Base-by-base conservation (phyloP, 2,797 vertebrate species). In the Austrolebias charrua region DNA sequence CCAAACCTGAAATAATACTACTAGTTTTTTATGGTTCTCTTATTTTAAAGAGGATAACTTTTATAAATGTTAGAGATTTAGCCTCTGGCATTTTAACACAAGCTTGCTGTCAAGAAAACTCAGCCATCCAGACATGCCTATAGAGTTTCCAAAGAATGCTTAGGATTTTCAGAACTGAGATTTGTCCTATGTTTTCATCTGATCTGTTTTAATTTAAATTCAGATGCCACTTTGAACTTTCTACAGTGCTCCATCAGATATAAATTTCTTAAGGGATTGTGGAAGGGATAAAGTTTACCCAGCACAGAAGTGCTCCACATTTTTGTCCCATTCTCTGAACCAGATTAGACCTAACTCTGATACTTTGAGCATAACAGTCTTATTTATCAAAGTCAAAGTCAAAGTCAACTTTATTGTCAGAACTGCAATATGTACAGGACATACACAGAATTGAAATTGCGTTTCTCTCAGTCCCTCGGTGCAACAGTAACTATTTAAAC, bases 21-120 rank as follows among this genome's bases (percentile, higher is more conserved):
- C 31, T 33, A 9, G 6, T 33, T 33, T 6, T n/a, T 33, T 33
- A 33, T 63, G 57, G 42, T 71, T 47, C 57, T 65, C 62, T 53
- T 62, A 3, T 69, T 55, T 75, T 70, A 67, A n/a, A 48, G 53
- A 45, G 55, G 44, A 49, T 75, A 72, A 71, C 65, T 79, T 73
- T 50, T 67, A 46, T 71, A 40, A 58, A 48, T 54, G 49, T 65
- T 75, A 52, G 60, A 55, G 46, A 28, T 69, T 63, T 63, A 76
- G 51, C 55, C 58, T 74, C 43, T 46, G 56, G 48, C 42, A 15
- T n/a, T 7, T 47, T 78, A 68, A 83, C 62, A 71, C 63, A 59
- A 83, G 42, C 44, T 68, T 40, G 24, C 56, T 66, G 58, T 71
- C 46, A 75, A 48, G 45, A 59, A 11, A 48, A 19, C 18, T 42